Conservation (phyloP, 2,113 vertebrate genomes). For the Ornithorhynchus anatinus region DNA sequence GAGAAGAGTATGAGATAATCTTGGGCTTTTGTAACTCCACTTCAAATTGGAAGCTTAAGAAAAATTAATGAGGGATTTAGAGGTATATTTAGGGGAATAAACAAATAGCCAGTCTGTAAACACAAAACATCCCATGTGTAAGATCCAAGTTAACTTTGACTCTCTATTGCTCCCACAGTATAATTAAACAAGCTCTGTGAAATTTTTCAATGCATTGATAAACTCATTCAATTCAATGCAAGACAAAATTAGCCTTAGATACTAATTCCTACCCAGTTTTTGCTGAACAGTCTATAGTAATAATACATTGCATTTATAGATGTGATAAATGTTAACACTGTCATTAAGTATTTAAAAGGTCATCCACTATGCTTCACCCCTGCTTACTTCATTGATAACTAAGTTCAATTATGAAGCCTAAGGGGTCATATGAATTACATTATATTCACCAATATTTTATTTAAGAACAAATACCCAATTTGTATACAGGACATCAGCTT, state of each 20-base stretch:
- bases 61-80: slow-evolving; percentile 59
- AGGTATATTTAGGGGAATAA: slow-evolving; percentile 34
- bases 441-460: no score
- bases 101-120: slow-evolving; percentile 48
- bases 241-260: slow-evolving; percentile 15
- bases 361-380: no score
- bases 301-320: neutral
- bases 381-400: no score
- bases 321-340: neutral
- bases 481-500: no score
- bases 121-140: slow-evolving; percentile 7
- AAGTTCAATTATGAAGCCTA: no score
- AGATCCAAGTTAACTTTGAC: slow-evolving; percentile 13
- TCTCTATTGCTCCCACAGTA: neutral
- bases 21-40: neutral
- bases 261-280: neutral
- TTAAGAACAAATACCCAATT: no score
- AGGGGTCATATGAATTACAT: no score
- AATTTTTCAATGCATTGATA: slow-evolving; percentile 22
- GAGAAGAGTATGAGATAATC: slow-evolving; percentile 26
- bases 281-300: neutral
- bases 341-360: neutral
- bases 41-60: slow-evolving; percentile 40
- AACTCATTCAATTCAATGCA: neutral
- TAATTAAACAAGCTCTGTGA: slow-evolving; percentile 38